Evolutionary conservation across 2,113 vertebrate species (phyloP), one percentile per base, ranked within the genome.

Genomic region (Nyctibius bracteatus): DNA sequence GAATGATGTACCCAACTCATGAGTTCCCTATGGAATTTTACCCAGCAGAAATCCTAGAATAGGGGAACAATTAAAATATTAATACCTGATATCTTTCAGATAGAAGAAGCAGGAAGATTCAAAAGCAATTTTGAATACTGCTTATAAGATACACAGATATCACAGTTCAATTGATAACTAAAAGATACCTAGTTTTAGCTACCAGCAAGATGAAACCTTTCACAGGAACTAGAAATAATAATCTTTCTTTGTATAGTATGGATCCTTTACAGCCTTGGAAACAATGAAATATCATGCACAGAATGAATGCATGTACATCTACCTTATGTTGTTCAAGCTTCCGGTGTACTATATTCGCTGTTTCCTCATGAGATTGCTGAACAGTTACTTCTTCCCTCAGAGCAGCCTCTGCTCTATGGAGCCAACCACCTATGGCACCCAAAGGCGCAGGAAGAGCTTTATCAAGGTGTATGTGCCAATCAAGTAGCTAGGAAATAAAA

Each of bases 381-480:
- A 99, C 81, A 22, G 98, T 91, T 27, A 99, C 97, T 94, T 99
- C 99, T 83, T 99, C 99, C 92, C 98, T 98, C 61, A 99, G 98
- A 84, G 99, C 98, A 44, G 98, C 94, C 94, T 99, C 99, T 35
- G 98, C 99, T 83, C 98, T 98, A 94, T 99, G 99, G 5, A 99
- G 97, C 99, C 99, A 99, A 88, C 99, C 98, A 44, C 99, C 99
- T 24, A 99, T 99, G 63, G 98, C 98, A n/a, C 99, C 99, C 97
- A 99, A 97, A 57, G 99, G 99, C 22, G 98, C 99, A 37, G 99
- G 99, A 78, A 99, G 98, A 85, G 99, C 99, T 94, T 99, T 99
- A 97, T 99, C 99, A 92, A 99, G 99, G 90, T 99, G 98, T 77
- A 99, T 98, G 65, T 99, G 99, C 99, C 99, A 99, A 86, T 99